Percentiles rank a stretch among this genome's conserved stretches.
Conservation (phyloP, 1,140 invertebrate species). For the Dolichoris vasculosae region DNA sequence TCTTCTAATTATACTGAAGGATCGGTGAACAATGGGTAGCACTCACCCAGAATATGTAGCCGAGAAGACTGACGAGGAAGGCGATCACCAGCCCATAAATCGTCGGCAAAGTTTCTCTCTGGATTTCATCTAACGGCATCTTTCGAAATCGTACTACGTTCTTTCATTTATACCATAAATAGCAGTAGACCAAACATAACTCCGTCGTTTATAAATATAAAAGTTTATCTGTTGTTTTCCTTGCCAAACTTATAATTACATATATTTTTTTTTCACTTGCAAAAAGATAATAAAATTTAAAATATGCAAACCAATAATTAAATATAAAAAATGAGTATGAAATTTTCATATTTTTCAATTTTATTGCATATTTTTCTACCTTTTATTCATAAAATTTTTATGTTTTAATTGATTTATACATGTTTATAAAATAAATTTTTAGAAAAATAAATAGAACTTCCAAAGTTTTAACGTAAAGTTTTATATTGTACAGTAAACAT, state of each 20-base stretch:
- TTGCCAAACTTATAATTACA: background rate
- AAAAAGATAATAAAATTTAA: background rate
- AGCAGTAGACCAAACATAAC: slow-evolving; percentile 8
- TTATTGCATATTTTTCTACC: background rate
- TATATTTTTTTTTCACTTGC: background rate
- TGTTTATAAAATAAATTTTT: background rate
- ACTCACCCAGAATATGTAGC: slow-evolving; percentile 72
- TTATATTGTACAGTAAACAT: background rate
- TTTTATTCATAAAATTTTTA: background rate
- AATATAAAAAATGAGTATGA: background rate
- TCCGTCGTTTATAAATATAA: slow-evolving; percentile 20
- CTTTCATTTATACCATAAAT: background rate
- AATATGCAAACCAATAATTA: background rate
- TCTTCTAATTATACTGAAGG: background rate
- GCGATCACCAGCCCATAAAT: slow-evolving; percentile 71
- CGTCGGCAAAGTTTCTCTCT: slow-evolving; percentile 67
- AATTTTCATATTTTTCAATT: background rate
- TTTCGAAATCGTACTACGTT: background rate
- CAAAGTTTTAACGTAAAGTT: background rate
- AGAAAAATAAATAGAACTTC: background rate
- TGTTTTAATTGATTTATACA: background rate
- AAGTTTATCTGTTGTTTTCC: slow-evolving; percentile 30
- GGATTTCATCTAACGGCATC: slow-evolving; percentile 31
- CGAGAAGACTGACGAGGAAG: slow-evolving; percentile 67
- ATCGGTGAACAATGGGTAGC: background rate